phyloP scores from a whole-genome alignment of 2,888 invertebrate species.

The Apantesis nais region DNA sequence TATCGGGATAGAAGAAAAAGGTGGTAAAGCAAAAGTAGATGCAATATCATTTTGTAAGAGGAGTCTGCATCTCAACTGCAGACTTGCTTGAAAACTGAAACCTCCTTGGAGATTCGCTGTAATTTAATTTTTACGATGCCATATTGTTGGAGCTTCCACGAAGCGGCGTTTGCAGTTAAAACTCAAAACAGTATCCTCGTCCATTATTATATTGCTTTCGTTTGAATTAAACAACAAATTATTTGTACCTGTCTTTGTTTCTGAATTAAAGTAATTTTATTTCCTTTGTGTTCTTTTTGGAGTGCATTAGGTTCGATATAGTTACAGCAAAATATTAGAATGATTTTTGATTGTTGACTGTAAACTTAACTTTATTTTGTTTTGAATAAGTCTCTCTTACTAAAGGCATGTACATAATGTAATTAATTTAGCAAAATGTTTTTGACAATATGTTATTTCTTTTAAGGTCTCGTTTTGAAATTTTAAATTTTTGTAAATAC shows the following conservation, averaged over 20 bases:
- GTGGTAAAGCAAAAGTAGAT: constrained; percentile 40
- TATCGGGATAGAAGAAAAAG: constrained; percentile 11
- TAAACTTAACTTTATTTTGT: constrained; percentile 27
- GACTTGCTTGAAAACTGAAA: constrained; percentile 75
- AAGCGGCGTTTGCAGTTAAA: constrained; percentile 69
- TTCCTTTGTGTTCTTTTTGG: constrained; percentile 36
- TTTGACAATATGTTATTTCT: not conserved
- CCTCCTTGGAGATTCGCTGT: constrained; percentile 71
- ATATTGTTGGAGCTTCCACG: constrained; percentile 69
- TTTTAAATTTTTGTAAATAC: not conserved
- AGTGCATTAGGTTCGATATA: constrained; percentile 37
- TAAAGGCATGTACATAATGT: constrained; percentile 12
- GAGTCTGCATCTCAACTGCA: constrained; percentile 60
- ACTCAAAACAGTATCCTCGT: constrained; percentile 58
- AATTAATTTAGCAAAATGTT: not conserved
- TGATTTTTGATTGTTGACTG: constrained; percentile 23
- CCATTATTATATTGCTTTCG: constrained; percentile 44
- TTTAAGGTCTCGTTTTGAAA: not conserved
- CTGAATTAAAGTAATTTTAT: constrained; percentile 21
- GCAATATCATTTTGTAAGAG: constrained; percentile 71
- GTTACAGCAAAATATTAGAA: constrained; percentile 30
- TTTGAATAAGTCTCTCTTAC: constrained; percentile 10
- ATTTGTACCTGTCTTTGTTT: constrained; percentile 23
- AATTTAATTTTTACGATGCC: constrained; percentile 81
- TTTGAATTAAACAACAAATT: constrained; percentile 40